These are phyloP conservation scores for Pimpla rufipes DNA, from an alignment of 2,888 invertebrate genomes.

Conservation along the genomic window DNA sequence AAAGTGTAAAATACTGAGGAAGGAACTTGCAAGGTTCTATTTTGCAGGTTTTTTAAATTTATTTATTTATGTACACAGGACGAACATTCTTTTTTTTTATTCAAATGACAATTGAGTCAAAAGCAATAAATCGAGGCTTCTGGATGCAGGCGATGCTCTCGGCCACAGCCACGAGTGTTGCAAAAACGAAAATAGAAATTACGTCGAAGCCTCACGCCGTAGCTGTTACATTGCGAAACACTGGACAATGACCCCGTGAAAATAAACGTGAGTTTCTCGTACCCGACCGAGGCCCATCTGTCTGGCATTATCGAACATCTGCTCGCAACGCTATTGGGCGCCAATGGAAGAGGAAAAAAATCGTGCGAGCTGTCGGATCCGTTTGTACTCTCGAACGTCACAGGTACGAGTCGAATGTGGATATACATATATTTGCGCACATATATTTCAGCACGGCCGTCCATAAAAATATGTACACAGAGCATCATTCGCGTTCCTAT, in stretches of 20 bases:
- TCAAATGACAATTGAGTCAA: too few species aligned
- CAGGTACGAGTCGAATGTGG: neutral
- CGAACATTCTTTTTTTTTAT: too few species aligned
- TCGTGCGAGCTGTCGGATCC: constrained; percentile 10
- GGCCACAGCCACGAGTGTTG: neutral
- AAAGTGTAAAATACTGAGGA: too few species aligned
- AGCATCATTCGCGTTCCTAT: neutral
- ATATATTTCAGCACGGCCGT: neutral
- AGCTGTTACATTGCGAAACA: neutral
- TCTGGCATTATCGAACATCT: constrained; percentile 63
- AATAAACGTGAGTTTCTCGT: constrained; percentile 38
- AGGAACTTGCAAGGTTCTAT: too few species aligned
- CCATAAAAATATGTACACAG: constrained; percentile 10
- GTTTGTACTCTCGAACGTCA: neutral
- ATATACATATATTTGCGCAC: neutral
- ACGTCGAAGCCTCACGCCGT: neutral
- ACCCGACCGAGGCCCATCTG: constrained; percentile 39
- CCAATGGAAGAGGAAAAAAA: constrained; percentile 49
- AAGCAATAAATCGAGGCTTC: too few species aligned
- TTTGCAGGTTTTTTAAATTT: too few species aligned
- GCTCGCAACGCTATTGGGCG: constrained; percentile 35
- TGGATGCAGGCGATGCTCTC: neutral
- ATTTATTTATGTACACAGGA: too few species aligned
- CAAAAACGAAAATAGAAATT: constrained; percentile 14
- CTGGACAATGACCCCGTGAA: constrained; percentile 44